phyloP scores from a whole-genome alignment of 1,140 invertebrate species.

The Drosophila santomea region DNA sequence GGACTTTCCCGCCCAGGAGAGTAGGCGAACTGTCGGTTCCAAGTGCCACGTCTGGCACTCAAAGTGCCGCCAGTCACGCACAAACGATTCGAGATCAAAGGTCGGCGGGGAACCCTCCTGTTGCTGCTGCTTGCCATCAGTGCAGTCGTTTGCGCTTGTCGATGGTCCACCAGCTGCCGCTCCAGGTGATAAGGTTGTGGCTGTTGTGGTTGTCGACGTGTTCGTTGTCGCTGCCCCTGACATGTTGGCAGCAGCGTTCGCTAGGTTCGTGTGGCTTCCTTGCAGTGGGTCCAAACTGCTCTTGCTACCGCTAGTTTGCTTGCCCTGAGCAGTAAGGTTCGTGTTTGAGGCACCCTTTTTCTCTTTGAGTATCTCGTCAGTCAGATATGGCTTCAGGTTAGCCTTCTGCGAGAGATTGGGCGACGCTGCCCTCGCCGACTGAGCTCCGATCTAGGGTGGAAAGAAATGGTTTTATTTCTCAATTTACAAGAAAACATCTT shows the following conservation, averaged over 20 bases:
- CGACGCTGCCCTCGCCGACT: constrained; percentile 75
- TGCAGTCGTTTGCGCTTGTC: constrained; percentile 30
- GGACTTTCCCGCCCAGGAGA: constrained; percentile 98
- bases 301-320: constrained; percentile 70
- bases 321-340: constrained; percentile 65
- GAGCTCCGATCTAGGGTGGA: constrained; percentile 67
- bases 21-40: constrained; percentile 96
- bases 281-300: constrained; percentile 69
- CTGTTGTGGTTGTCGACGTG: constrained; percentile 28
- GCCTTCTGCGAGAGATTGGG: constrained; percentile 81
- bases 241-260: constrained; percentile 32
- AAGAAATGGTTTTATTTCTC: too few species aligned
- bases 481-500: neutral
- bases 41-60: constrained; percentile 98
- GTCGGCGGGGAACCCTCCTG: constrained; percentile 41
- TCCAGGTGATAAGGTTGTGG: constrained; percentile 19
- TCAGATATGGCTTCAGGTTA: constrained; percentile 75
- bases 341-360: constrained; percentile 58
- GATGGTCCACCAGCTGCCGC: constrained; percentile 21
- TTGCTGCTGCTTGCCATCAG: constrained; percentile 38
- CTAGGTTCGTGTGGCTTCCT: constrained; percentile 67
- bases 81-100: constrained; percentile 82
- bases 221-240: constrained; percentile 20
- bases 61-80: constrained; percentile 93
- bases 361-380: constrained; percentile 76